Base-by-base conservation (phyloP, 2,797 vertebrate species). In the Threskiornis aethiopicus region DNA sequence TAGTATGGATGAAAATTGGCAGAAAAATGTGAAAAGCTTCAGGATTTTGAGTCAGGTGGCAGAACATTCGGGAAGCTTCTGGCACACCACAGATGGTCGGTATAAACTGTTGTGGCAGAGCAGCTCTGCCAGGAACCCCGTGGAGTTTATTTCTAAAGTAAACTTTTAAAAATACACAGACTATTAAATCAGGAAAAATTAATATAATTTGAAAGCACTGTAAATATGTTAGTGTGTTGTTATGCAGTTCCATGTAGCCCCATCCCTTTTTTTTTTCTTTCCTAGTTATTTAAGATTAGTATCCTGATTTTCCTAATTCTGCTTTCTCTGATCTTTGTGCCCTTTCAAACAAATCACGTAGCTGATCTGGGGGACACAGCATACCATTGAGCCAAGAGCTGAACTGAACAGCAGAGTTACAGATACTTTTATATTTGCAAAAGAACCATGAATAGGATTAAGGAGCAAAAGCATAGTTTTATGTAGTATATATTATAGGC, bases 1-100 rank as follows among this genome's bases (percentile, higher is more conserved):
- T 59, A 94, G 87, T 96, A 96, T 96, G 97, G 42, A 97, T 91
- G 83, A 92, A 98, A 97, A 97, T 96, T 97, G 97, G 97, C 95
- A 97, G 94, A 97, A 97, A 92, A 87, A 94, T 44, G 79, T 94
- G 97, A 98, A 97, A 98, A 98, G 95, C 96, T 96, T 95, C 90
- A 97, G 96, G 96, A 97, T 94, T 97, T 96, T 85, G 94, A 97
- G 94, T 98, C 97, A 98, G 97, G 98, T 98, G 97, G 97, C 97
- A 96, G 98, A 96, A 94, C 97, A 97, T 98, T 96, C 96, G 97
- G 98, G 97, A 97, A 98, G 96, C 96, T 98, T 97, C 97, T 97
- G 97, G 95, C 91, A 97, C 95, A 93, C 96, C 76, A 97, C 98
- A 98, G 98, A 98, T 98, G 98, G 98, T 96, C 1, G 89, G 47